Base-by-base conservation (phyloP, 2,113 vertebrate species). In the Poeciliopsis occidentalis region DNA sequence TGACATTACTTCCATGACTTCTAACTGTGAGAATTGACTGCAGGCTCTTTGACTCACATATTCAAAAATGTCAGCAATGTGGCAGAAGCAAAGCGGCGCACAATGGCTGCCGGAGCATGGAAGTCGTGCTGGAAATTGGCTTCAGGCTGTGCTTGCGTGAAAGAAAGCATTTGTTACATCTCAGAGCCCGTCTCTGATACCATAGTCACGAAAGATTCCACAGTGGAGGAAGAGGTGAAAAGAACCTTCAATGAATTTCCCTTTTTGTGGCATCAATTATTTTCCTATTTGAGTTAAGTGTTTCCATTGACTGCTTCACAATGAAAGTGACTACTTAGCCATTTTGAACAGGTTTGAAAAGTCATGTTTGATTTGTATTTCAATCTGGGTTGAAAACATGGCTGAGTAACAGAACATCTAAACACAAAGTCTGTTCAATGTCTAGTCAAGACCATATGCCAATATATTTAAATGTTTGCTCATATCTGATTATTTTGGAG, bases 11-110 rank as follows among this genome's bases (percentile, higher is more conserved):
- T 71, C 79, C 71, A 13, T 63, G 83, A 57, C 73, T 72, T 80
- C 78, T 68, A 51, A 75, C 64, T 64, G 70, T 12, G 32, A 83
- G 51, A 79, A 68, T 57, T 76, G 84, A 85, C 83, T 68, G 75
- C 70, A 60, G 81, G 78, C 80, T 76, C 66, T 80, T 88, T 87
- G 85, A 84, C 41, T 87, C 71, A 61, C 39, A 62, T 44, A 64
- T 81, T 69, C 44, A 64, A 77, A 76, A 81, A 83, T 87, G 79
- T 88, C 83, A 85, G 75, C 10, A 15, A 22, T 24, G 67, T 77
- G 78, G 74, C 78, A 75, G 61, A 69, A 76, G 71, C 64, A 67
- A 61, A 73, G 78, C 27, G 19, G 41, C 75, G 65, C 75, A 84
- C 78, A 85, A 91, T 84, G 80, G 64, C 68, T 77, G 80, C 74